Conservation (phyloP, 37 sponge, comb jelly and placozoan species). For the Dysidea cf. avara region DNA sequence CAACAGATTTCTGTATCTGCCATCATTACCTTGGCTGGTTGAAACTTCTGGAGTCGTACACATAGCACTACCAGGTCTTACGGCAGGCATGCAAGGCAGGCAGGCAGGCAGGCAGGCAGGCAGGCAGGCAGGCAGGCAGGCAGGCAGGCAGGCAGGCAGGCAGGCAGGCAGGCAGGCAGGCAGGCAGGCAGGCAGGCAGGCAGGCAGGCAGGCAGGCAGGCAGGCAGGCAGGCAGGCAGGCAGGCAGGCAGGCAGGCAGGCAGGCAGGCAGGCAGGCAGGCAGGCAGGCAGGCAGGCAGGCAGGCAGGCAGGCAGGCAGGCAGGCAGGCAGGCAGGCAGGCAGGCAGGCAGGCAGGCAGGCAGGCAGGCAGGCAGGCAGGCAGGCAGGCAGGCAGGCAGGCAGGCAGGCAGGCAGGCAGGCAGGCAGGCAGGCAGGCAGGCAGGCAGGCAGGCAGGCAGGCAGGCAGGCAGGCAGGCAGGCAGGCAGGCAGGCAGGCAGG, state of each 20-base stretch:
- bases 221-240: conserved; percentile 22
- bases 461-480: conserved; percentile 22
- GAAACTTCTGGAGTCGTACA: no score
- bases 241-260: conserved; percentile 22
- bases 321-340: conserved; percentile 22
- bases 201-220: conserved; percentile 22
- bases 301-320: conserved; percentile 22
- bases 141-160: conserved; percentile 20
- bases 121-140: conserved; percentile 12
- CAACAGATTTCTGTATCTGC: no score
- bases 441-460: conserved; percentile 13
- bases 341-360: conserved; percentile 22
- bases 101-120: conserved; percentile 16
- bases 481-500: conserved; percentile 20
- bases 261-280: conserved; percentile 20
- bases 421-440: conserved; percentile 18
- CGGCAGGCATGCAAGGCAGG: background rate
- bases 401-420: conserved; percentile 22
- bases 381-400: conserved; percentile 22
- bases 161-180: conserved; percentile 22
- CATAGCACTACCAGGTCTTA: no score
- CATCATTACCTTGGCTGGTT: no score
- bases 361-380: conserved; percentile 22
- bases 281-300: conserved; percentile 22
- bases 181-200: conserved; percentile 22